These are phyloP conservation scores for Anticlea derivata DNA, from an alignment of 2,888 invertebrate genomes.

Conservation along the genomic window DNA sequence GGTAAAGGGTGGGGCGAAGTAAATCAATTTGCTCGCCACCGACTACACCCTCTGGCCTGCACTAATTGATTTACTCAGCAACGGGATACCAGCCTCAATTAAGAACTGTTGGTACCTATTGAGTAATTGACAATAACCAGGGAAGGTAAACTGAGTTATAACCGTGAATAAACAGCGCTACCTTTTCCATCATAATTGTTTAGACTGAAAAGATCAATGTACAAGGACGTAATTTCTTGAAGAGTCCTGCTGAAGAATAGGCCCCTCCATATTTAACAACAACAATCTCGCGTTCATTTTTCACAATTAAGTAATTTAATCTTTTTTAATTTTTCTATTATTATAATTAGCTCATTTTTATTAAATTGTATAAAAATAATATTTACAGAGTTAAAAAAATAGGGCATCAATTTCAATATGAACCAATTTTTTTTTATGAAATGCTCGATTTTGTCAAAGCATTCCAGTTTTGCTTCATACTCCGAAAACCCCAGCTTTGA, in stretches of 20 bases:
- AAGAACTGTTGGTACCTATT: constrained; percentile 61
- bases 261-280: no score
- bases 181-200: no score
- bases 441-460: background rate
- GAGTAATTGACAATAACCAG: constrained; percentile 60
- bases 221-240: background rate
- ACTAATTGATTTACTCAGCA: constrained; percentile 80
- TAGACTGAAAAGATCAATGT: no score
- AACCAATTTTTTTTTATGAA: background rate
- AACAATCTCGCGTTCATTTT: no score
- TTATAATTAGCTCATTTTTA: no score
- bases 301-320: no score
- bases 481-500: constrained; percentile 47
- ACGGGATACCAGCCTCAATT: constrained; percentile 68
- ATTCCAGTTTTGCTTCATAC: constrained; percentile 32
- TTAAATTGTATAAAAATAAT: no score
- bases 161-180: constrained; percentile 7
- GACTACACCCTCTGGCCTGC: constrained; percentile 51
- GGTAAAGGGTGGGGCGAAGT: constrained; percentile 50
- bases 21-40: constrained; percentile 58
- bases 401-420: background rate
- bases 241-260: no score
- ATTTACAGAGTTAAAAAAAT: no score
- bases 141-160: constrained; percentile 46
- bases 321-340: no score